Conservation (phyloP, 92 coral and sea anemone species). For the Zoanthus gigantus region DNA sequence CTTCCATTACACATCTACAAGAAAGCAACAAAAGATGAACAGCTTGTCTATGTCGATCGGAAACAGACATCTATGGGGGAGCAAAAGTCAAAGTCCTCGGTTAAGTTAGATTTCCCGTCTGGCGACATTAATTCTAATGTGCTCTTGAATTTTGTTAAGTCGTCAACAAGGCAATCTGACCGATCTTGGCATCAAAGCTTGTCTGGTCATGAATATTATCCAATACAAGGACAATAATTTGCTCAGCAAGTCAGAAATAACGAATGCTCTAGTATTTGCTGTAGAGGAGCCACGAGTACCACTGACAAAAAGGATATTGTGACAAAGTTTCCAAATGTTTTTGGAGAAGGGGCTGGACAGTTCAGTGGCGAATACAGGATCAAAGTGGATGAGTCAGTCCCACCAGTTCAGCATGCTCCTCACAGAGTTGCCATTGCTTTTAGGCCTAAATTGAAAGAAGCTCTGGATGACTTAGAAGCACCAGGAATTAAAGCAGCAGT, state of each 20-base stretch:
- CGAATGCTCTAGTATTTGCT: neutral
- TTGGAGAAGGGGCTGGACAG: constrained; percentile 47
- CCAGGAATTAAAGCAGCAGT: constrained; percentile 61
- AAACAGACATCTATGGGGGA: constrained; percentile 54
- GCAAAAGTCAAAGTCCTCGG: constrained; percentile 51
- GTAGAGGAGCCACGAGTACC: constrained; percentile 30
- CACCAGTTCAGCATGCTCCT: constrained; percentile 39
- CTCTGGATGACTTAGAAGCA: constrained; percentile 48
- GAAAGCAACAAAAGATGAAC: too few relatives aligned
- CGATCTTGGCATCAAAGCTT: constrained; percentile 49
- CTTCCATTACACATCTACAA: too few relatives aligned
- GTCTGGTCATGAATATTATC: too few relatives aligned
- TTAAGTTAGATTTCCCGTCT: constrained; percentile 29
- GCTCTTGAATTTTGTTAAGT: constrained; percentile 42
- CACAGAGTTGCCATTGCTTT: constrained; percentile 44
- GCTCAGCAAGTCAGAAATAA: too few relatives aligned
- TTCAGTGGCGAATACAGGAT: constrained; percentile 55
- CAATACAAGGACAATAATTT: too few relatives aligned
- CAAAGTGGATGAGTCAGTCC: constrained; percentile 22
- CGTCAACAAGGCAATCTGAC: too few relatives aligned
- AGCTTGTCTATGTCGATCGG: neutral
- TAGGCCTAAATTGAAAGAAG: constrained; percentile 47
- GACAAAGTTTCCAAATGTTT: constrained; percentile 45
- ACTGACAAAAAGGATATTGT: constrained; percentile 45
- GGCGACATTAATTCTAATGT: constrained; percentile 30